Evolutionary conservation across 2,888 invertebrate genomes (phyloP), one percentile per base, ranked within the genome.

Genomic region (Stenichneumon culpator): DNA sequence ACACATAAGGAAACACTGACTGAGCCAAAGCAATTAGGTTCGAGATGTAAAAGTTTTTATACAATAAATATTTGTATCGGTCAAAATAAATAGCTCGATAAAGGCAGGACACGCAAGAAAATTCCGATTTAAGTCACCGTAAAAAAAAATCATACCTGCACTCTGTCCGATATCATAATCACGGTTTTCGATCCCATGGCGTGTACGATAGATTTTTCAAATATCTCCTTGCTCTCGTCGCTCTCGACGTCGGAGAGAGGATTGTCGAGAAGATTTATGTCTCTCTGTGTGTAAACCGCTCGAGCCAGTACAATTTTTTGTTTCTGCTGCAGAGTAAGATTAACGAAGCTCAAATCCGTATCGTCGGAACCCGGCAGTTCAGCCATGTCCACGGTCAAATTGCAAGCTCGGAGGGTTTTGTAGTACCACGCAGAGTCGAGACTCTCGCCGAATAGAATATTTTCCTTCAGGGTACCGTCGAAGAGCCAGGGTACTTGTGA

Each of bases 401-500:
- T 92, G 90, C 95, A 95, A n/a, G 94, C 93, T 77, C 94, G 92
- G 7, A 95, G 89, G 1, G 94, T 94, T 87, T 94, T 93, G 88
- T 95, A 94, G 90, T 96, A 96, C 90, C 94, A 94, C 32, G 93
- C 93, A 60, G 94, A 93, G 84, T 96, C 95, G 89, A 94, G 95
- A 4, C 88, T 87, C 82, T 94, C 94, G 25, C 95, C 96, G 91
- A 96, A 95, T 1, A 95, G 88, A 83, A 96, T 95, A 92, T 96
- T 96, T 69, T 96, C 95, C 83, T 95, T 93, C 0, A 96, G 90
- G 14, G 95, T 95, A 4, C 95, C 96, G 52, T 95, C 95, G 90
- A 96, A 95, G 28, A 96, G 94, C 96, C 96, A 96, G 0, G 96
- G 94, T 57, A 94, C 93, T 88, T 95, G 95, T 5, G 95, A 92